A percentile compares a stretch with the other conserved stretches of the same genome.
These are phyloP conservation scores for Thryonomys swinderianus DNA, from an alignment of 2,113 vertebrate species.

Conservation along the genomic window DNA sequence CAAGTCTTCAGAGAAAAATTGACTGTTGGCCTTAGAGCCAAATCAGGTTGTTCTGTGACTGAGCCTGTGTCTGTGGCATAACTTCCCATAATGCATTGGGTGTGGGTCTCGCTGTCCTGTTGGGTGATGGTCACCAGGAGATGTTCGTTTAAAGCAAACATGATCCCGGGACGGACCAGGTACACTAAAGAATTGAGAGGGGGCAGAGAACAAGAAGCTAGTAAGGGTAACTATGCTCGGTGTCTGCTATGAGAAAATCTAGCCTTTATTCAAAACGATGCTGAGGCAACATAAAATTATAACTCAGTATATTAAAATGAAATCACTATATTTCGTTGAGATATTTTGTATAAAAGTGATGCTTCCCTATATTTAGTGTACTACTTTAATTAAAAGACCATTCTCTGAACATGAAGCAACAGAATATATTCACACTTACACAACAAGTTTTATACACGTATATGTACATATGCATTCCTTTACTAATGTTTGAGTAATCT, in stretches of 20 bases:
- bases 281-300: neutral
- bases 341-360: conserved; percentile 27
- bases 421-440: neutral
- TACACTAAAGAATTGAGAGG: neutral
- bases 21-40: neutral
- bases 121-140: neutral
- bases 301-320: neutral
- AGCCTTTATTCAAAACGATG: neutral
- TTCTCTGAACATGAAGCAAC: neutral
- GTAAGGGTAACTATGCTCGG: too few relatives aligned
- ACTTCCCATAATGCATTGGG: rapidly evolving
- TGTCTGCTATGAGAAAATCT: neutral
- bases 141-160: neutral
- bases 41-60: neutral
- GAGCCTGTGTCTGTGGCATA: neutral
- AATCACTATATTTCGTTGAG: neutral
- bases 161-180: neutral
- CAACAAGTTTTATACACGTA: neutral
- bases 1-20: neutral
- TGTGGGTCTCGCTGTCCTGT: neutral
- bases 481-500: too few relatives aligned
- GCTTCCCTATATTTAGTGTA: neutral
- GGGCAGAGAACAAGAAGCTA: neutral
- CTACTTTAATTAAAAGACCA: neutral
- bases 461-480: neutral